Evolutionary conservation across 2,113 vertebrate genomes (phyloP).

Genomic region (Leptodactylus fuscus): DNA sequence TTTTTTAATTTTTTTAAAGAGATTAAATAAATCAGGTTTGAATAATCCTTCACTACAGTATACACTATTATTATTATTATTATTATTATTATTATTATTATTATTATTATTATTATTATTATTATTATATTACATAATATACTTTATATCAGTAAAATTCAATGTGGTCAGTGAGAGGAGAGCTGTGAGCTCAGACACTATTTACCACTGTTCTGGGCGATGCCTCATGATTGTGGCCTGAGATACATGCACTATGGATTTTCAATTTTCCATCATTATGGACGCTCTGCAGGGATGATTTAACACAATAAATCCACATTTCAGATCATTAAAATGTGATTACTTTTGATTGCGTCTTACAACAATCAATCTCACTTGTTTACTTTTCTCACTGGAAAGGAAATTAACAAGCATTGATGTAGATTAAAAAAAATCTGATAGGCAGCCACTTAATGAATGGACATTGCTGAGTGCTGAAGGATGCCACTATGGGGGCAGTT

Average conservation of each 20-base stretch:
- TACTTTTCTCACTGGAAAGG: slow-evolving; percentile 13
- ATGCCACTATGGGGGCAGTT: not conserved
- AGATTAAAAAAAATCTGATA: slow-evolving; percentile 18
- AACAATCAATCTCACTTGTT: slow-evolving; percentile 50
- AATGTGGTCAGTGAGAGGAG: not conserved
- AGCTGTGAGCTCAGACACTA: not conserved
- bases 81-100: too few species aligned
- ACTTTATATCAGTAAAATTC: not conserved
- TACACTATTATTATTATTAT: too few species aligned
- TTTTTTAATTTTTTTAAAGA: too few species aligned
- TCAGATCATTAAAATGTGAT: slow-evolving; percentile 60
- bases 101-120: too few species aligned
- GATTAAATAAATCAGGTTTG: too few species aligned
- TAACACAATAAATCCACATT: slow-evolving; percentile 53
- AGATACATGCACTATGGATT: slow-evolving; percentile 14
- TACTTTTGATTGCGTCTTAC: slow-evolving; percentile 53
- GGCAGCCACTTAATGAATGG: slow-evolving; percentile 6
- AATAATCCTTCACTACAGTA: too few species aligned
- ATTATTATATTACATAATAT: not conserved
- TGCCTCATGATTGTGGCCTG: not conserved
- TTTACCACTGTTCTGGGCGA: not conserved
- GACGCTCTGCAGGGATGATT: slow-evolving; percentile 55
- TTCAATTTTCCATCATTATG: slow-evolving; percentile 34
- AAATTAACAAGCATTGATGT: slow-evolving; percentile 53
- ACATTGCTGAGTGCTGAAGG: not conserved